These are phyloP conservation scores for Paramuricea clavata DNA, from an alignment of 92 coral and sea anemone species.

Conservation along the genomic window DNA sequence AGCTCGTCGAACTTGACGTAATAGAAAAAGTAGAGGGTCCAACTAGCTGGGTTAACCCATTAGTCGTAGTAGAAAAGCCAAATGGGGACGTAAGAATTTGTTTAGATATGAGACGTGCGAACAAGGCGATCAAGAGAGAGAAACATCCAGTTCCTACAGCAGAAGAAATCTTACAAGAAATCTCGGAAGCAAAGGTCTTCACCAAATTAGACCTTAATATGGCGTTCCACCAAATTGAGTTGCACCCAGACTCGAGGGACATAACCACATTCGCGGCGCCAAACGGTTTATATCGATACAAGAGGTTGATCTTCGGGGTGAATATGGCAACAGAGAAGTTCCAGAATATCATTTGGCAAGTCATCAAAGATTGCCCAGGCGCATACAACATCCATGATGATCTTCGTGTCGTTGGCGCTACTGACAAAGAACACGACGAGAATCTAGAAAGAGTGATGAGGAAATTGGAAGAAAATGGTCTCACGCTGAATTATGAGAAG, in stretches of 20 bases:
- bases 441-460: slow-evolving; percentile 51
- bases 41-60: slow-evolving; percentile 52
- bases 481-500: slow-evolving; percentile 62
- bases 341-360: slow-evolving; percentile 65
- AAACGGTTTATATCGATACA: slow-evolving; percentile 31
- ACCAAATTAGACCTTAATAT: slow-evolving; percentile 39
- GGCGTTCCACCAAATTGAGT: slow-evolving; percentile 74
- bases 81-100: slow-evolving; percentile 46
- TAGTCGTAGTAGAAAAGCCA: slow-evolving; percentile 38
- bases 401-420: slow-evolving; percentile 56
- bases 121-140: slow-evolving; percentile 34
- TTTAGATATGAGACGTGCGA: slow-evolving; percentile 42
- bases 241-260: slow-evolving; percentile 73
- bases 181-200: slow-evolving; percentile 15
- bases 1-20: slow-evolving; percentile 13
- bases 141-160: slow-evolving; percentile 44
- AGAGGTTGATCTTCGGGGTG: slow-evolving; percentile 13
- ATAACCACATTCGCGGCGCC: slow-evolving; percentile 78
- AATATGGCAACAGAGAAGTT: slow-evolving; percentile 58
- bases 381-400: slow-evolving; percentile 66
- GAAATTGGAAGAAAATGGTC: slow-evolving; percentile 57
- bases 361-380: slow-evolving; percentile 56
- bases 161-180: slow-evolving; percentile 42
- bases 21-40: slow-evolving; percentile 47
- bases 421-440: slow-evolving; percentile 53